A percentile compares a stretch with the other conserved stretches of the same genome.
These are phyloP conservation scores for Acanthosepion lycidas DNA, from an alignment of 2,888 invertebrate genomes.

Conservation along the genomic window DNA sequence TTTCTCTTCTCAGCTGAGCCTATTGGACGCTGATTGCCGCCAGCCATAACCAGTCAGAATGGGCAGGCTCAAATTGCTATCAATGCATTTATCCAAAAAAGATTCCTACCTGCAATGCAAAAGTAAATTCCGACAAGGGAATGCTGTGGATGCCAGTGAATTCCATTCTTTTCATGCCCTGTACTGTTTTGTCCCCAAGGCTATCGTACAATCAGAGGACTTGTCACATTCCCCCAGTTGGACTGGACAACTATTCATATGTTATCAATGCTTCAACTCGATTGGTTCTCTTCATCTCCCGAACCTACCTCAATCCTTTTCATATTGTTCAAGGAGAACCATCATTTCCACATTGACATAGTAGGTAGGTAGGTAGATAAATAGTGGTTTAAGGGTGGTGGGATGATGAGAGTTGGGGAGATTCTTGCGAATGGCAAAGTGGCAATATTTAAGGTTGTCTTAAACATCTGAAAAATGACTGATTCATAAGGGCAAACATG, in stretches of 20 bases:
- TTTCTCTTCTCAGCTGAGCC: not conserved
- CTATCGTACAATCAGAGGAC: constrained; percentile 33
- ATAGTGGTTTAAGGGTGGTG: not conserved
- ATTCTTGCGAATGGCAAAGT: not conserved
- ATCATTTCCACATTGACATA: not conserved
- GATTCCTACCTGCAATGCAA: constrained; percentile 6
- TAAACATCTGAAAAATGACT: not conserved
- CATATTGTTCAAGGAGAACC: not conserved
- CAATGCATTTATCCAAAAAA: not conserved
- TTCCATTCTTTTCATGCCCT: not conserved
- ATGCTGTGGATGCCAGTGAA: not conserved
- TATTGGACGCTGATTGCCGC: not conserved
- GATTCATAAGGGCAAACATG: too few species aligned
- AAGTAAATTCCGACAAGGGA: not conserved
- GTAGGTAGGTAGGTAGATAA: not conserved
- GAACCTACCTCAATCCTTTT: not conserved
- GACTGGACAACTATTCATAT: not conserved
- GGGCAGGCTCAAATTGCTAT: not conserved
- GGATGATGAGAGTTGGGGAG: not conserved
- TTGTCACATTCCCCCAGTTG: constrained; percentile 7
- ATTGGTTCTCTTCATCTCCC: not conserved
- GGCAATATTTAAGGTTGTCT: too few species aligned
- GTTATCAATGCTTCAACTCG: not conserved
- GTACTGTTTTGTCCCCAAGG: not conserved
- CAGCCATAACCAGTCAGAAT: not conserved